A percentile compares a stretch with the other conserved stretches of the same genome.
Evolutionary conservation across 1,140 invertebrate genomes (phyloP).

Genomic region (Rhagoletis zephyria): DNA sequence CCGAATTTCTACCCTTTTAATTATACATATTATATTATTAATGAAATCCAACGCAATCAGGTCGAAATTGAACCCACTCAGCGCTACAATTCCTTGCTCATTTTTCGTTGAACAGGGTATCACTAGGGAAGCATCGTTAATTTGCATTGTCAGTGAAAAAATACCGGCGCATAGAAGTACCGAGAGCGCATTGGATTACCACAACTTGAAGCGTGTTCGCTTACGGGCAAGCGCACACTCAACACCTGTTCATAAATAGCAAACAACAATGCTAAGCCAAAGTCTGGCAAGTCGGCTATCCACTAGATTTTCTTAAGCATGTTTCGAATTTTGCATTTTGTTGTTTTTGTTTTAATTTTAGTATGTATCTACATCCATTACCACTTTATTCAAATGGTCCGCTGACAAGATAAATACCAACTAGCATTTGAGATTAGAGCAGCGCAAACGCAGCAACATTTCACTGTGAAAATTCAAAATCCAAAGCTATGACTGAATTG

Average conservation of each 20-base stretch:
- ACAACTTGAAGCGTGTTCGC: not conserved
- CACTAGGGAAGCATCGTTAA: not conserved
- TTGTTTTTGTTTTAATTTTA: not conserved
- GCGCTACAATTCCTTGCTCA: too few relatives aligned
- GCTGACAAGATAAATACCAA: not conserved
- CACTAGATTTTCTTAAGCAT: not conserved
- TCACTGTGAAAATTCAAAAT: not conserved
- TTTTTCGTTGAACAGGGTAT: not conserved
- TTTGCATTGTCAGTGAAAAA: too few relatives aligned
- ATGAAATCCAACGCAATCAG: too few relatives aligned
- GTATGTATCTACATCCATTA: not conserved
- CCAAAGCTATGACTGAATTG: not conserved
- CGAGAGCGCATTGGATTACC: too few relatives aligned
- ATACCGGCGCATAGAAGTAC: too few relatives aligned
- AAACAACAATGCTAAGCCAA: constrained; percentile 21
- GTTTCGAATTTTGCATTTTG: not conserved
- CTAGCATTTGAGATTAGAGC: not conserved
- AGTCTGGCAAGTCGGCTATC: not conserved
- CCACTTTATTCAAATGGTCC: too few relatives aligned
- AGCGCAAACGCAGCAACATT: not conserved
- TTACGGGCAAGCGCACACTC: not conserved
- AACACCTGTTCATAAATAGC: not conserved
- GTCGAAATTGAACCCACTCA: too few relatives aligned
- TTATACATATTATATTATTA: too few relatives aligned
- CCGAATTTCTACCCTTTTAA: too few relatives aligned